Evolutionary conservation across 2,113 vertebrate genomes (phyloP), one percentile per base, ranked within the genome.

Genomic region (Girardinichthys multiradiatus): DNA sequence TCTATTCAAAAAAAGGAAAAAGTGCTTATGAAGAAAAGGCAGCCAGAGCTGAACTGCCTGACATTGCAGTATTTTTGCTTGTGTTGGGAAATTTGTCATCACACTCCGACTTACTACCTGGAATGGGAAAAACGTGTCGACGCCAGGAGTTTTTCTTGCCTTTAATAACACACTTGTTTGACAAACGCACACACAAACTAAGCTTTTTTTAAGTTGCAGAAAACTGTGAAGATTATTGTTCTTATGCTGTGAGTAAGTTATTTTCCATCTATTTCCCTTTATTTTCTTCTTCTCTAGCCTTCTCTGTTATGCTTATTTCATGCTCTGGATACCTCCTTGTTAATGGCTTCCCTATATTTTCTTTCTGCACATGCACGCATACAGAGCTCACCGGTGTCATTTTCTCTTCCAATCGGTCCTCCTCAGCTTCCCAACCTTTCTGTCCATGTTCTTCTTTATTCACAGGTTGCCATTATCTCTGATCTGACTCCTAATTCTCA

Each of bases 21-120:
- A 88, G 68, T 76, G 82, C 87, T 91, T 85, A 82, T 89, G 80
- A 87, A 86, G 90, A 37, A 88, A 81, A 74, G 77, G 72, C 57
- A 74, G 70, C 76, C 75, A 64, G 79, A 70, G 81, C 87, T 88
- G 84, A 77, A 87, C 88, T 74, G 81, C 87, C 92, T 94, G 94
- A 94, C 92, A 72, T 76, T 87, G 94, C 94, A 91, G 64, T 65
- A 92, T 90, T 91, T 58, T 79, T 92, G 92, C 94, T 92, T 91
- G 87, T 91, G 88, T 94, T 92, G 85, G 92, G 85, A 92, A 90
- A 94, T 92, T 91, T 91, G 86, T 91, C 89, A 90, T 90, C 90
- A 90, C 91, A 90, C 89, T 90, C 85, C 85, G 70, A 89, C 89
- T 91, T 87, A 86, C 87, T 92, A 94, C 92, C 92, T 93, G 94